Conservation (phyloP, 2,888 invertebrate species). For the Microplitis manilae region DNA sequence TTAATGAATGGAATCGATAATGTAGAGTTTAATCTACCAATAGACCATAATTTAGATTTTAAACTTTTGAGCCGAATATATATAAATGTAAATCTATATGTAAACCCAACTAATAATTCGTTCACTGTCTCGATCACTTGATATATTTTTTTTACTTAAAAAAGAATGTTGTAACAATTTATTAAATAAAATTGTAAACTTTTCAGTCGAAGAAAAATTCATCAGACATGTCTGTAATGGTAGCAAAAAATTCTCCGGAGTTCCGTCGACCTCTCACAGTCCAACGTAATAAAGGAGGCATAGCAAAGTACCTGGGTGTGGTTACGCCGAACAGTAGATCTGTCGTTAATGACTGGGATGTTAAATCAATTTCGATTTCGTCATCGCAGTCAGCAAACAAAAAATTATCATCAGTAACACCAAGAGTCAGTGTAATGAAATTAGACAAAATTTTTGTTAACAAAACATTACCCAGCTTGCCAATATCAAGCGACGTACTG, state of each 20-base stretch:
- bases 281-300: conserved; percentile 66
- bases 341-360: conserved; percentile 61
- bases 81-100: too few species aligned
- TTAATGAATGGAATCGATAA: too few species aligned
- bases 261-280: conserved; percentile 68
- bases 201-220: conserved; percentile 56
- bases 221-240: conserved; percentile 64
- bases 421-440: conserved; percentile 74
- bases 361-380: conserved; percentile 61
- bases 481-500: conserved; percentile 62
- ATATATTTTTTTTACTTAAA: too few species aligned
- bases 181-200: conserved; percentile 1
- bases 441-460: conserved; percentile 74
- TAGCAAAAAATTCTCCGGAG: conserved; percentile 65
- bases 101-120: too few species aligned
- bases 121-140: too few species aligned
- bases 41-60: too few species aligned
- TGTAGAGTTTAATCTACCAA: too few species aligned
- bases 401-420: conserved; percentile 71
- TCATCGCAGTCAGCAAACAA: conserved; percentile 66
- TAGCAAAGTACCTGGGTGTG: conserved; percentile 64
- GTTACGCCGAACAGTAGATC: conserved; percentile 56
- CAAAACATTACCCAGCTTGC: conserved; percentile 73
- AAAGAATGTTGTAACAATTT: background rate
- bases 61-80: too few species aligned